Base-by-base conservation (phyloP, 2,888 invertebrate genomes). In the Tipula vernalis region DNA sequence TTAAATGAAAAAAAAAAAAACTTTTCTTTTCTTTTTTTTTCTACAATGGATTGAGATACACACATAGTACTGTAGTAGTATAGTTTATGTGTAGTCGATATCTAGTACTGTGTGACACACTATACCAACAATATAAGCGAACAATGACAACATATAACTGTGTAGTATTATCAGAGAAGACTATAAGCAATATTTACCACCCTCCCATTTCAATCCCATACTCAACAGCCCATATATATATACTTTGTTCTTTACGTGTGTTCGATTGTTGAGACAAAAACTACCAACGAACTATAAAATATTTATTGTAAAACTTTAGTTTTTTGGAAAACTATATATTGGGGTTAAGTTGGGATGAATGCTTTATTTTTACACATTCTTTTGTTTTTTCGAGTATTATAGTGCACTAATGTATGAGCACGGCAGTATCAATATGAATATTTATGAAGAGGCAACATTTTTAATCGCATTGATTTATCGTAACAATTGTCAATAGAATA, bases 281-380 rank as follows among this genome's bases (percentile, higher is more conserved):
- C 71, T 71, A 71, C 28, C 28, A 71, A 71, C 71, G 3, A 71
- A 71, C 71, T 71, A 28, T 71, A 71, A 71, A 71, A 71, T 71
- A 71, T 71, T 71, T 71, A 71, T 71, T 71, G 28, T 71, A 71
- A 71, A 71, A 71, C 10, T 71, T 71, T 18, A 28, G 10, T 71
- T 28, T 71, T 51, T 71, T 10, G 71, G 28, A 71, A 71, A 71
- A 71, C 3, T 18, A 18, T 71, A 10, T 71, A 71, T 71, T 3
- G 71, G 71, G 71, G 71, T 71, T 71, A 71, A 71, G 71, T 71
- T 71, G 71, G 71, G 71, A 71, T 71, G 71, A 71, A 71, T 71
- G 8, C 3, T 71, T 71, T 71, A 5, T 28, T 28, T 71, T 2
- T 51, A 15, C n/a, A n/a, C n/a, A n/a, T 51, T 71, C 8, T 10